phyloP scores from a whole-genome alignment of 2,113 vertebrate genomes.

The Triplophysa siluroides region DNA sequence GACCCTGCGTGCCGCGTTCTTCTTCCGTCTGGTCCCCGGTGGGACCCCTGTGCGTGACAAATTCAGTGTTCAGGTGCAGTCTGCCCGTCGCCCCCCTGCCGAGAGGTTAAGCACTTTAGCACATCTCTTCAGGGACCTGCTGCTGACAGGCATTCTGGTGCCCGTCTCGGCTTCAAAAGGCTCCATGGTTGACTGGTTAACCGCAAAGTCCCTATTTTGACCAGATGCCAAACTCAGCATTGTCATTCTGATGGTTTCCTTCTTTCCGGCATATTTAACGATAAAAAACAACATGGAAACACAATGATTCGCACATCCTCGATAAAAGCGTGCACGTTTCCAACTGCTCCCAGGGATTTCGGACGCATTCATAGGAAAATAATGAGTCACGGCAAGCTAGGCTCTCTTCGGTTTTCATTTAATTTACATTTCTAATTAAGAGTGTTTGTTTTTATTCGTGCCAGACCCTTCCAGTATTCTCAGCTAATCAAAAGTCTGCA shows the following conservation, averaged over 20 bases:
- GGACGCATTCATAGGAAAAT: constrained; percentile 13
- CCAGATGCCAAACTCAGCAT: constrained; percentile 27
- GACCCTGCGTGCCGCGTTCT: constrained; percentile 66
- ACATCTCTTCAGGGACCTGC: constrained; percentile 61
- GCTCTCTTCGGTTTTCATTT: constrained; percentile 17
- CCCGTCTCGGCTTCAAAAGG: constrained; percentile 30
- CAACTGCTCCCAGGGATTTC: constrained; percentile 6
- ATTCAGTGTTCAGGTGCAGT: constrained; percentile 65
- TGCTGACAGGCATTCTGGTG: constrained; percentile 39
- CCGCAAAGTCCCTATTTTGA: neutral
- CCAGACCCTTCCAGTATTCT: constrained; percentile 37
- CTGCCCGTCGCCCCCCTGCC: constrained; percentile 61
- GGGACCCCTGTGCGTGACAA: constrained; percentile 70
- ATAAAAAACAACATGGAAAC: constrained; percentile 22
- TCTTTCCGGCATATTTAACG: neutral
- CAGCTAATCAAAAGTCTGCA: constrained; percentile 50
- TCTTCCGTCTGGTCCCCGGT: constrained; percentile 64
- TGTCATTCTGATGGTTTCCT: constrained; percentile 1
- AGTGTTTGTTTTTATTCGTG: constrained; percentile 22
- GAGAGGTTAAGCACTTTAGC: constrained; percentile 73
- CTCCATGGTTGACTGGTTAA: constrained; percentile 21
- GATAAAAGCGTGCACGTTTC: neutral
- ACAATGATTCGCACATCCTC: neutral
- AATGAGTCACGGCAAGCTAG: neutral
- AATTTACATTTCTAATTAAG: constrained; percentile 22